Conservation (phyloP, 2,888 invertebrate genomes). For the Sarcophaga carnaria region DNA sequence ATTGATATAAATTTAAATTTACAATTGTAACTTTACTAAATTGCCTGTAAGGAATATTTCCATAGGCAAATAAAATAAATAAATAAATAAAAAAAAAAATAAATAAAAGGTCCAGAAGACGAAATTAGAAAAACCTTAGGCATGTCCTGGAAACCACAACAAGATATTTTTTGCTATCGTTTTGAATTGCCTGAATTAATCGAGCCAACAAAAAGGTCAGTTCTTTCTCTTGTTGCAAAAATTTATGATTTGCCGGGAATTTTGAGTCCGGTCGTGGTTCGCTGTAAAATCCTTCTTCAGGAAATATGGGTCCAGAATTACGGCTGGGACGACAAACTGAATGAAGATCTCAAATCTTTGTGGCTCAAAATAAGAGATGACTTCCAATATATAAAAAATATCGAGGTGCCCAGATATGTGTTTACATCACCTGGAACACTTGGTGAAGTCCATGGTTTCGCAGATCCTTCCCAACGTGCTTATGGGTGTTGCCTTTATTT, state of each 20-base stretch:
- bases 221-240: conserved; percentile 42
- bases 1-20: no score
- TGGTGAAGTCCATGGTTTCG: conserved; percentile 19
- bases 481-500: conserved; percentile 27
- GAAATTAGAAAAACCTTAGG: conserved; percentile 7
- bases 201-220: conserved; percentile 25
- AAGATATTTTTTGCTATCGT: not conserved
- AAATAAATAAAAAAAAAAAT: no score
- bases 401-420: conserved; percentile 44
- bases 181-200: conserved; percentile 28
- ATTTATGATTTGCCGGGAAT: conserved; percentile 52
- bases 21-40: no score
- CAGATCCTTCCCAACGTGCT: not conserved
- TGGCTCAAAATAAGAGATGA: conserved; percentile 38
- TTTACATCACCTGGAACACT: not conserved
- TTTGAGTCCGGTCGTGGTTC: conserved; percentile 61
- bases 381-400: conserved; percentile 10
- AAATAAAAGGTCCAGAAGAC: conserved; percentile 15
- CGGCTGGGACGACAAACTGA: conserved; percentile 35
- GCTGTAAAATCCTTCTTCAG: conserved; percentile 67
- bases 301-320: conserved; percentile 61
- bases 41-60: no score
- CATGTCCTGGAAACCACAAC: not conserved
- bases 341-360: not conserved
- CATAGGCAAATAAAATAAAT: no score